Evolutionary conservation across 2,888 invertebrate species (phyloP).

Genomic region (Bedellia somnulentella): DNA sequence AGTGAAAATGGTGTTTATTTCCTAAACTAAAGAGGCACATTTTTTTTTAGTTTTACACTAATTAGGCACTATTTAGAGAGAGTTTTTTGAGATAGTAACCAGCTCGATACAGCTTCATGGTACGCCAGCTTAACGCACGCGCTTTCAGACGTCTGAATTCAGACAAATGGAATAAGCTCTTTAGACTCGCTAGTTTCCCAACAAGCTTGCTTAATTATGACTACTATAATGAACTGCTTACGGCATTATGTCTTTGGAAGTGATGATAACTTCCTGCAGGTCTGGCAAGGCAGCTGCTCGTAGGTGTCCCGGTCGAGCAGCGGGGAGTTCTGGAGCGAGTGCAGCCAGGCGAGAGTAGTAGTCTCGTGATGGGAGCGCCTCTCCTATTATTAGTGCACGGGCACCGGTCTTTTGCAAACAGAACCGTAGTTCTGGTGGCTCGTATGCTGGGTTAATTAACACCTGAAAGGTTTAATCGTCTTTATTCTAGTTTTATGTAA

Average conservation of each 20-base stretch:
- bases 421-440: conserved; percentile 70
- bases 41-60: no score
- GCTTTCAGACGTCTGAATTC: no score
- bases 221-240: no score
- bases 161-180: conserved; percentile 4
- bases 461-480: no score
- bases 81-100: no score
- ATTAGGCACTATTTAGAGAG: no score
- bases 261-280: conserved; percentile 59
- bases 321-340: conserved; percentile 60
- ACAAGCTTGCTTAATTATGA: background rate
- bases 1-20: no score
- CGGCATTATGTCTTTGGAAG: conserved; percentile 52
- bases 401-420: conserved; percentile 72
- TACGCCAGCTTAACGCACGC: no score
- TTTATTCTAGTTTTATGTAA: no score
- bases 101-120: no score
- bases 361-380: conserved; percentile 64
- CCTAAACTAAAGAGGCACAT: no score
- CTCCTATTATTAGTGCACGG: conserved; percentile 69
- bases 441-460: conserved; percentile 78
- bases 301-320: conserved; percentile 37
- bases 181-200: background rate
- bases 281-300: conserved; percentile 45
- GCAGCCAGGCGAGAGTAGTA: conserved; percentile 66